Evolutionary conservation across 2,888 invertebrate species (phyloP).

Genomic region (Barypeithes pellucidus): DNA sequence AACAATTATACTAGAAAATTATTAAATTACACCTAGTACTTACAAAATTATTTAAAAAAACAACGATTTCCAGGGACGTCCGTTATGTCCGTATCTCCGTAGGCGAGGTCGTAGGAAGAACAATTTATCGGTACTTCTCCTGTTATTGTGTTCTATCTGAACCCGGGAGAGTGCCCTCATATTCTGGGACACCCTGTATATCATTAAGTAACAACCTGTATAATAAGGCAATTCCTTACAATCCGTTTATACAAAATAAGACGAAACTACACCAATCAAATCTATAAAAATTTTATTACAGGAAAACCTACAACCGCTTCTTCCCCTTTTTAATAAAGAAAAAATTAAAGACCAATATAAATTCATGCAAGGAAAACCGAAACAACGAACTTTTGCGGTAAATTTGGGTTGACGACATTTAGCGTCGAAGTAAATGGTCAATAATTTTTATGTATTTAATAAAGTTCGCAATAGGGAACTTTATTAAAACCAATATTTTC

Average conservation of each 20-base stretch:
- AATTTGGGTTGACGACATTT: slow-evolving; percentile 6
- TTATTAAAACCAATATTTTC: slow-evolving; percentile 23
- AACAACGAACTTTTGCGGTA: slow-evolving; percentile 5
- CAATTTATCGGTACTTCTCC: too few species aligned
- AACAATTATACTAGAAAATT: too few species aligned
- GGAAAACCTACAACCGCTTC: not conserved
- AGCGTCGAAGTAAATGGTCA: slow-evolving; percentile 7
- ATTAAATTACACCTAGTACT: too few species aligned
- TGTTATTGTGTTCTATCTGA: too few species aligned
- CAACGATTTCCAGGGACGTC: too few species aligned
- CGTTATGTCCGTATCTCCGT: too few species aligned
- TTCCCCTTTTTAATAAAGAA: not conserved
- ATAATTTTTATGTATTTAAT: slow-evolving; percentile 24
- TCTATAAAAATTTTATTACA: not conserved
- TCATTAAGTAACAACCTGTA: too few species aligned
- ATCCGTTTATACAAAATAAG: not conserved
- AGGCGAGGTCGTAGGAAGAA: too few species aligned
- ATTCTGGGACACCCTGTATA: too few species aligned
- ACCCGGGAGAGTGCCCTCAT: too few species aligned
- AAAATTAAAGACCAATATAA: not conserved
- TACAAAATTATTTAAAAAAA: too few species aligned
- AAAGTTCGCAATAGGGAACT: slow-evolving; percentile 6
- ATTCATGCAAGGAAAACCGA: slow-evolving; percentile 9
- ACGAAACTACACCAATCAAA: not conserved
- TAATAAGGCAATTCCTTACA: too few species aligned